phyloP scores from a whole-genome alignment of 2,888 invertebrate genomes.

The Acrobasis repandana region DNA sequence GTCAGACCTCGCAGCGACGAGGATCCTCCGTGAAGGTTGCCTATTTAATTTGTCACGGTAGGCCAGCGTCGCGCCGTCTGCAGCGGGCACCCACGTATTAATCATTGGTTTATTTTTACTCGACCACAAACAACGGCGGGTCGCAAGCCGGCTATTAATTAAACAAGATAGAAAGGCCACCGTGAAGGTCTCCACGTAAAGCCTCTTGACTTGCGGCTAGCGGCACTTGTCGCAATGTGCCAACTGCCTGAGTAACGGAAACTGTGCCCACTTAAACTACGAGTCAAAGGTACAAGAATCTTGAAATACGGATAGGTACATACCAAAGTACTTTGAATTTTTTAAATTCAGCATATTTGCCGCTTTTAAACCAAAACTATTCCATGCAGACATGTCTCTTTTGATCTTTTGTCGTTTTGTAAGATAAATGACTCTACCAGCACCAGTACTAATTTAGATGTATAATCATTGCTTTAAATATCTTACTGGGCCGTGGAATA shows the following conservation, averaged over 20 bases:
- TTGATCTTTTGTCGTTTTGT: neutral
- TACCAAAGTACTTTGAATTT: no score
- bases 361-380: no score
- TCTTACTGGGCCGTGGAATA: neutral
- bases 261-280: neutral
- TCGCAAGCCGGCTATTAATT: constrained; percentile 49
- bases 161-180: constrained; percentile 65
- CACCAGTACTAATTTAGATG: neutral
- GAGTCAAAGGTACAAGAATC: no score
- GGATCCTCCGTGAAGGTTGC: constrained; percentile 41
- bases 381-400: neutral
- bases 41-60: constrained; percentile 61
- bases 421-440: neutral
- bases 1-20: constrained; percentile 36
- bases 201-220: constrained; percentile 7
- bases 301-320: no score
- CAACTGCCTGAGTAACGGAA: neutral
- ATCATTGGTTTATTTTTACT: constrained; percentile 64
- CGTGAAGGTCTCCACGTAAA: constrained; percentile 57
- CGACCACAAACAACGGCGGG: constrained; percentile 38
- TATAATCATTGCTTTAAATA: neutral
- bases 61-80: constrained; percentile 35
- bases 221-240: neutral
- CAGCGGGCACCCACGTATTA: constrained; percentile 57
- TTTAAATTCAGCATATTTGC: no score